phyloP scores from a whole-genome alignment of 2,797 vertebrate species.

The Sarcophilus harrisii region DNA sequence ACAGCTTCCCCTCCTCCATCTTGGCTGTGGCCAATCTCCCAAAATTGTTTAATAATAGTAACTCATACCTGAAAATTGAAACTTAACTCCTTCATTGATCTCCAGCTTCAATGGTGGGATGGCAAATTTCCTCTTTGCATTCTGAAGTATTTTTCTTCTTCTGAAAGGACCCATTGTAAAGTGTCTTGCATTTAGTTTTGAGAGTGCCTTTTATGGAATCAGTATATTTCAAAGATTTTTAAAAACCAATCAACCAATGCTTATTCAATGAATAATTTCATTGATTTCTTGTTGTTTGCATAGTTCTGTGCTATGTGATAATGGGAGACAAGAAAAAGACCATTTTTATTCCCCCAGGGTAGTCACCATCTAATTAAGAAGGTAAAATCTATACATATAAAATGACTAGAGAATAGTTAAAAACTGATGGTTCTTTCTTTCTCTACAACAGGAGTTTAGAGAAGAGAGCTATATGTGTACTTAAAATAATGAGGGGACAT shows the following conservation, averaged over 20 bases:
- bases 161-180: neutral
- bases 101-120: neutral
- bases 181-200: neutral
- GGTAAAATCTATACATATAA: neutral
- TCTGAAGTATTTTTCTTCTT: neutral
- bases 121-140: neutral
- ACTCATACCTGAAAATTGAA: neutral
- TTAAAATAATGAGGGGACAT: neutral
- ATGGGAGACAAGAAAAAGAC: neutral
- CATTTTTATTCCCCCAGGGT: neutral
- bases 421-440: neutral
- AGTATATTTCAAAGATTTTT: neutral
- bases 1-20: slow-evolving; percentile 29
- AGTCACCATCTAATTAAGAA: neutral
- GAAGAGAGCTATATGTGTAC: neutral
- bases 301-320: neutral
- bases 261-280: neutral
- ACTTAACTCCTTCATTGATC: neutral
- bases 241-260: neutral
- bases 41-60: neutral
- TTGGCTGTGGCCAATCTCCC: neutral
- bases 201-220: neutral
- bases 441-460: neutral
- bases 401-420: neutral
- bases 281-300: neutral